A percentile compares a stretch with the other conserved stretches of the same genome.
Evolutionary conservation across 1,140 invertebrate species (phyloP).

Genomic region (Nylanderia fulva): DNA sequence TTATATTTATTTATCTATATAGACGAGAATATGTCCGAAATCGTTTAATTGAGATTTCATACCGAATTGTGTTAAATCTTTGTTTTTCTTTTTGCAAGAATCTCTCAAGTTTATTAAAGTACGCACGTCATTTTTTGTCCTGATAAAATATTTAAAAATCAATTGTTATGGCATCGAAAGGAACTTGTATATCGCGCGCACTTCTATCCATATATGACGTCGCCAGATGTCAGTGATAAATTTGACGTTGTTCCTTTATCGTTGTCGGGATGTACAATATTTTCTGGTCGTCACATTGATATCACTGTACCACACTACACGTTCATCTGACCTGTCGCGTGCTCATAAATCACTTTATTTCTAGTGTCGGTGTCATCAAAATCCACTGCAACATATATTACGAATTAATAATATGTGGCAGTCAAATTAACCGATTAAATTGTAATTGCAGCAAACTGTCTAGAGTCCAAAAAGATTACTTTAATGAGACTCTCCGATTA

Average conservation of each 20-base stretch:
- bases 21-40: neutral
- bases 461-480: neutral
- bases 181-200: neutral
- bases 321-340: neutral
- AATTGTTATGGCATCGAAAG: conserved; percentile 23
- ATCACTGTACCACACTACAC: conserved; percentile 14
- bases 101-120: neutral
- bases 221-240: conserved; percentile 40
- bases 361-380: neutral
- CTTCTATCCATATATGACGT: neutral
- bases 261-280: conserved; percentile 27
- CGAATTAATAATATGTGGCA: neutral
- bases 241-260: conserved; percentile 28
- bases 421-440: neutral
- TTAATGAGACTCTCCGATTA: neutral
- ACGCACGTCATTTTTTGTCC: neutral
- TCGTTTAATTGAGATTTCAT: neutral
- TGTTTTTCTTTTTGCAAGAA: conserved; percentile 1
- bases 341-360: conserved; percentile 45
- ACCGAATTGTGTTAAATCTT: neutral
- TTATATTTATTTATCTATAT: no score
- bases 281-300: conserved; percentile 30
- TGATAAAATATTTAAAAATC: conserved; percentile 16
- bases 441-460: neutral
- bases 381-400: no score